Conservation (phyloP, 2,888 invertebrate genomes). For the Hyalella azteca region DNA sequence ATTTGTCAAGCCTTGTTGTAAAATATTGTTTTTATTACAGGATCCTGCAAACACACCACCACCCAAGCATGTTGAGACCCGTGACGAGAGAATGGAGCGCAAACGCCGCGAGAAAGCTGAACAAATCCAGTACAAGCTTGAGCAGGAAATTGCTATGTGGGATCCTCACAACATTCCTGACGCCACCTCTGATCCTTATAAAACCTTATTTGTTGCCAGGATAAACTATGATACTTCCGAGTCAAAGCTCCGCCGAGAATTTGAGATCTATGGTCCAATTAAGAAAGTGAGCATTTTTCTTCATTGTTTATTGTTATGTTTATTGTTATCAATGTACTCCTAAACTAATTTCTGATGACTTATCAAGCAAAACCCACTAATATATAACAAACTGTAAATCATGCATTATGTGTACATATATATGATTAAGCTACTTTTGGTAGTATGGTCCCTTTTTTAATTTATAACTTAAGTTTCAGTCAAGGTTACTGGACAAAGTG, state of each 20-base stretch:
- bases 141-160: slow-evolving; percentile 97
- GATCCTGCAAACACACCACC: slow-evolving; percentile 97
- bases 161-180: slow-evolving; percentile 81
- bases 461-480: too few relatives aligned
- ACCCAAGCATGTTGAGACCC: slow-evolving; percentile 90
- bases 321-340: too few relatives aligned
- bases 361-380: too few relatives aligned
- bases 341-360: too few relatives aligned
- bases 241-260: slow-evolving; percentile 94
- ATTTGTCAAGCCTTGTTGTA: too few relatives aligned
- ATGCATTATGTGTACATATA: too few relatives aligned
- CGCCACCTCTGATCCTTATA: slow-evolving; percentile 92
- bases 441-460: too few relatives aligned
- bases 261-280: slow-evolving; percentile 96
- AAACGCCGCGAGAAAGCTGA: slow-evolving; percentile 91
- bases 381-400: too few relatives aligned
- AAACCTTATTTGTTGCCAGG: slow-evolving; percentile 94
- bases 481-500: too few relatives aligned
- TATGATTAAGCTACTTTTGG: too few relatives aligned
- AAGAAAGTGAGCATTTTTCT: slow-evolving; percentile 79
- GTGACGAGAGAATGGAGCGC: slow-evolving; percentile 89
- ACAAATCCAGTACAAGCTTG: slow-evolving; percentile 95
- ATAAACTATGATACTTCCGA: slow-evolving; percentile 99
- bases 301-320: too few relatives aligned
- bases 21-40: too few relatives aligned